These are phyloP conservation scores for Gambelia wislizenii DNA, from an alignment of 2,797 vertebrate genomes.

Conservation along the genomic window DNA sequence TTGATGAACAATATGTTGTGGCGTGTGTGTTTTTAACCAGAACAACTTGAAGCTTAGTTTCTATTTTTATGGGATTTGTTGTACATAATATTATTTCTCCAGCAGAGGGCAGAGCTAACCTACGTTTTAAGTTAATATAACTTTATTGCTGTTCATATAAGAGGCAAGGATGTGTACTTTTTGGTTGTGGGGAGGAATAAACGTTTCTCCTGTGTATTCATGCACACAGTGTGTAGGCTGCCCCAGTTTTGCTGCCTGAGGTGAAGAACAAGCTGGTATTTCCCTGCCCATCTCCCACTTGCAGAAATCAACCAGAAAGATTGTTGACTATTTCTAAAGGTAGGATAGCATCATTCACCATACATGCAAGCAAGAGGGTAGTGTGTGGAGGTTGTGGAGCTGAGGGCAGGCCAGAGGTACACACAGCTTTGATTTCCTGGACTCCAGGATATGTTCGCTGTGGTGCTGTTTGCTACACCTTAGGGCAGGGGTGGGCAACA, in stretches of 20 bases:
- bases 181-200: neutral
- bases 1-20: too few relatives aligned
- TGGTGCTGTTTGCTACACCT: neutral
- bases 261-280: neutral
- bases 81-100: conserved; percentile 66
- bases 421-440: neutral
- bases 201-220: neutral
- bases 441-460: neutral
- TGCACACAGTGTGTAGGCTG: neutral
- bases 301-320: neutral
- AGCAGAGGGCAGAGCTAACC: conserved; percentile 78
- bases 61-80: conserved; percentile 24
- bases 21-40: neutral
- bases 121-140: conserved; percentile 37
- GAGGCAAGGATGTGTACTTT: neutral
- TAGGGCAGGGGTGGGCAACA: too few relatives aligned
- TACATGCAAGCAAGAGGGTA: neutral
- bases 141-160: conserved; percentile 11
- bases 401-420: neutral
- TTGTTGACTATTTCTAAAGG: neutral
- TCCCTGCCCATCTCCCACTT: neutral
- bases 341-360: too few relatives aligned
- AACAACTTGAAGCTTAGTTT: conserved; percentile 19
- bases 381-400: neutral
- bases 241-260: neutral